Evolutionary conservation across 1,140 invertebrate genomes (phyloP).

Genomic region (Pinna nobilis): DNA sequence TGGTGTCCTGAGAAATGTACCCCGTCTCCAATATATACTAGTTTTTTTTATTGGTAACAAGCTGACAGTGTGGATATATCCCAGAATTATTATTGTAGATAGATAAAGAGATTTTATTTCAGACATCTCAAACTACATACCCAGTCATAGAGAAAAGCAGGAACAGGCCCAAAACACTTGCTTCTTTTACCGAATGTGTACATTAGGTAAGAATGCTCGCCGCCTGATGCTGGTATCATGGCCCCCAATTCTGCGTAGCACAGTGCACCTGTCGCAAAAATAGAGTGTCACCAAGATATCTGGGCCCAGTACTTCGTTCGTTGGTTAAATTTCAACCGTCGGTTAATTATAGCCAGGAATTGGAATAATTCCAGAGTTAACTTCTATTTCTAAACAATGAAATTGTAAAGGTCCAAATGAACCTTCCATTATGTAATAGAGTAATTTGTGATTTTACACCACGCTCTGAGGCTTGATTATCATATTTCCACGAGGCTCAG

Average conservation of each 20-base stretch:
- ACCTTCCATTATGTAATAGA: too few species aligned
- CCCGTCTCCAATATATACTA: too few species aligned
- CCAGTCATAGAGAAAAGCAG: slow-evolving; percentile 69
- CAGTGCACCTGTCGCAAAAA: slow-evolving; percentile 80
- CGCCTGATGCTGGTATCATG: slow-evolving; percentile 72
- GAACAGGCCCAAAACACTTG: slow-evolving; percentile 59
- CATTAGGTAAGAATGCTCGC: slow-evolving; percentile 69
- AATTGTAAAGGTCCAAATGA: neutral
- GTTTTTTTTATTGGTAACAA: too few species aligned
- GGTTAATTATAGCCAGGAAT: neutral
- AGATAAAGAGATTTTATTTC: neutral
- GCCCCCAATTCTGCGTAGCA: slow-evolving; percentile 89
- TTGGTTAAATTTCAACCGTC: too few species aligned
- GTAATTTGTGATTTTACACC: too few species aligned
- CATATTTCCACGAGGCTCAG: too few species aligned
- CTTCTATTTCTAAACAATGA: neutral
- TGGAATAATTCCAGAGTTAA: neutral
- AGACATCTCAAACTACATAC: slow-evolving; percentile 21
- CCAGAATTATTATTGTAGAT: neutral
- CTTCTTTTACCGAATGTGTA: slow-evolving; percentile 56
- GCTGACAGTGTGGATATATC: neutral
- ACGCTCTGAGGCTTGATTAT: too few species aligned
- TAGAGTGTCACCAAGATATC: neutral
- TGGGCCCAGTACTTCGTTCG: too few species aligned
- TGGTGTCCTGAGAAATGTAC: too few species aligned